A percentile compares a stretch with the other conserved stretches of the same genome.
phyloP scores from a whole-genome alignment of 2,888 invertebrate genomes.

The Rhodophaea formosa region DNA sequence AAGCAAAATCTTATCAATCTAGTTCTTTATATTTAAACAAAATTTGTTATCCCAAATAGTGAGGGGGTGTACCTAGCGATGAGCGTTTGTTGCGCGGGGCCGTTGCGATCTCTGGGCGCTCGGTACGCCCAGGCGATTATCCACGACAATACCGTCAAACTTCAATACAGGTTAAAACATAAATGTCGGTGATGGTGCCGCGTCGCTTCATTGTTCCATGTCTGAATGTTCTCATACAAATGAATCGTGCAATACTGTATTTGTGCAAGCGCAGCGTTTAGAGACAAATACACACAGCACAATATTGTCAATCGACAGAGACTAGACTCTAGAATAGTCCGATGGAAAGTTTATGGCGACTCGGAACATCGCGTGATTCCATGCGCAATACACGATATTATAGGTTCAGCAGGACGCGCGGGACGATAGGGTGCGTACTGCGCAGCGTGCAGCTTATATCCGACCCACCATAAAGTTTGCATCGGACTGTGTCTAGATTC shows the following conservation, averaged over 20 bases:
- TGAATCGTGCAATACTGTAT: not conserved
- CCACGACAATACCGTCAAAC: constrained; percentile 66
- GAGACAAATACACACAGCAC: too few relatives aligned
- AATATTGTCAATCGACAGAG: too few relatives aligned
- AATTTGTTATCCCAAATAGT: constrained; percentile 41
- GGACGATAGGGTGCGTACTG: too few relatives aligned
- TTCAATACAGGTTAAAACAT: constrained; percentile 61
- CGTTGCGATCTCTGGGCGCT: constrained; percentile 60
- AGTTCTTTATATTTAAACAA: not conserved
- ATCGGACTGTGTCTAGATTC: too few relatives aligned
- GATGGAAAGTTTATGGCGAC: too few relatives aligned
- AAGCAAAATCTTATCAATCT: too few relatives aligned
- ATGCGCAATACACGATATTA: too few relatives aligned
- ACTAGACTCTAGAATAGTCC: too few relatives aligned
- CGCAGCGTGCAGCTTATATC: too few relatives aligned
- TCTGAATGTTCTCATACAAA: constrained; percentile 18
- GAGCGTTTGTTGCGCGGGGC: constrained; percentile 63
- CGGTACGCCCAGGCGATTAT: constrained; percentile 63
- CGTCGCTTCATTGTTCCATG: constrained; percentile 19
- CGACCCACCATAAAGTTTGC: too few relatives aligned
- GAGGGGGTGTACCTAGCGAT: constrained; percentile 66
- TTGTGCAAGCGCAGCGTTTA: not conserved
- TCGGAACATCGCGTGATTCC: too few relatives aligned
- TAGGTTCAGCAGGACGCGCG: too few relatives aligned
- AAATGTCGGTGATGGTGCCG: constrained; percentile 24